Base-by-base conservation (phyloP, 2,113 vertebrate species). In the Colistium nudipinnis region DNA sequence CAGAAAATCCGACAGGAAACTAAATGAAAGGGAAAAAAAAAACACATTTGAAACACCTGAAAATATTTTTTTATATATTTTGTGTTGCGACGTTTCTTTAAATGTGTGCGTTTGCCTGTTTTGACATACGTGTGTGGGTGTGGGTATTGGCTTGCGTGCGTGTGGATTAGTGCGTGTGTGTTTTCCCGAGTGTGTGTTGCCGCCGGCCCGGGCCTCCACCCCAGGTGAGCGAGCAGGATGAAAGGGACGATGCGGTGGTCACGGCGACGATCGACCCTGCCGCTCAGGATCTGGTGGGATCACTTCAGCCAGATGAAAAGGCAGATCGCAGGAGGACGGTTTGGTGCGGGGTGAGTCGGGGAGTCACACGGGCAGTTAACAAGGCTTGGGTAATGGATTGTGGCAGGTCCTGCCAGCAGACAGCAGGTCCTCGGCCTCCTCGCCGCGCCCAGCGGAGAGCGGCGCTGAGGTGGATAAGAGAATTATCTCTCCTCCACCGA, bases 331-430 rank as follows among this genome's bases (percentile, higher is more conserved):
- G n/a, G n/a, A n/a, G n/a, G n/a, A n/a, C n/a, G n/a, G n/a, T n/a
- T 74, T 41, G 53, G 69, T 65, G 84, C 35, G 64, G 79, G 80
- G 78, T 75, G 80, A 78, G 85, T 74, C 85, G 86, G 84, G 76
- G 88, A 89, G 80, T 81, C 76, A 67, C 61, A 39, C 64, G 74
- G 84, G 70, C 73, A 88, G 83, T 90, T 87, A 90, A 86, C 89
- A 90, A 90, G 76, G 88, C 87, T 89, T 88, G 84, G 80, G 84
- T 92, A 92, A 93, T 92, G 83, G 91, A 83, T 92, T 92, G 86
- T 91, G 93, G 88, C 92, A 92, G 88, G 86, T 93, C 91, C 91
- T 87, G 90, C 88, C 84, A 81, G 85, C 72, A 77, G 88, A 91
- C 89, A 90, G 89, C 87, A 89, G 89, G 89, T 81, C 81, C 69